Conservation (phyloP, 2,888 invertebrate species). For the Plebejus melissa region DNA sequence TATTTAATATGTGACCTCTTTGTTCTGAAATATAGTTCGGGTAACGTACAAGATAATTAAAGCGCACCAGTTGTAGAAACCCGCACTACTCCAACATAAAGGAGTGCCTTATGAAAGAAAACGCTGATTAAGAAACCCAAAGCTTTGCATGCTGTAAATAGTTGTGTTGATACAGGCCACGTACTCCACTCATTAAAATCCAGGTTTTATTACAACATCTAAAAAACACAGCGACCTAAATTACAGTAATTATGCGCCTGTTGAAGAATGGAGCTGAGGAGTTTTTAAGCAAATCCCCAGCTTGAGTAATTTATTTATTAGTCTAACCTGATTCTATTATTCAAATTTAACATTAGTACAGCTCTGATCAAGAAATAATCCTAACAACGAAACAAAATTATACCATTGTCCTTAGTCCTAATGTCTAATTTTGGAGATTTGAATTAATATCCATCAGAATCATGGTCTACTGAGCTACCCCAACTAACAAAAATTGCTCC, state of each 20-base stretch:
- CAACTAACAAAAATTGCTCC: no score
- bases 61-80: neutral
- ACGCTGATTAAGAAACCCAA: conserved; percentile 26
- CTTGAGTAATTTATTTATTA: neutral
- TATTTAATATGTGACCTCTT: neutral
- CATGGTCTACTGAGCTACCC: no score
- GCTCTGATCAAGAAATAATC: neutral
- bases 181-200: conserved; percentile 9
- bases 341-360: neutral
- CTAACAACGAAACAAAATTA: no score
- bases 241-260: neutral
- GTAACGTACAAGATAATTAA: conserved; percentile 10
- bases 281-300: neutral
- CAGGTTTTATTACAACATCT: conserved; percentile 4
- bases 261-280: neutral
- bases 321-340: neutral
- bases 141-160: conserved; percentile 22
- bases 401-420: no score
- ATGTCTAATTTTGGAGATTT: no score
- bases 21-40: neutral
- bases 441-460: no score
- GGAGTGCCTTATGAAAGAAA: conserved; percentile 9
- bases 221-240: neutral
- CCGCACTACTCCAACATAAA: conserved; percentile 1
- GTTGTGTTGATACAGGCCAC: neutral